Evolutionary conservation across 2,113 vertebrate species (phyloP), one percentile per base, ranked within the genome.

Genomic region (Onychostoma macrolepis): DNA sequence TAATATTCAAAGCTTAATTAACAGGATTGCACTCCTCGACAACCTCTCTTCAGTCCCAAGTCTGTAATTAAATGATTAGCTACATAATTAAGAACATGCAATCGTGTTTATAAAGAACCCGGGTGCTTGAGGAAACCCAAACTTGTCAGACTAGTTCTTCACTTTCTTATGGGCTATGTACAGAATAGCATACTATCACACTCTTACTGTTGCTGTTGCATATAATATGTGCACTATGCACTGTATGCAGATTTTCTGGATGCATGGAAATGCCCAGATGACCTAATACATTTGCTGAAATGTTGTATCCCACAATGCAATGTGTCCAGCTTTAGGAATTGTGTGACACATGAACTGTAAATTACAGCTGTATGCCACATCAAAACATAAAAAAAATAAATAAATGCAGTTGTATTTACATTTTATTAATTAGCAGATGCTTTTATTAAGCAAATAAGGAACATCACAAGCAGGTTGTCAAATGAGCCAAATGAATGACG

Each of bases 21-120:
- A 84, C 83, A 84, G 83, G 50, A 85, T 83, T 80, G 85, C 61
- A 71, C 24, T 65, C 85, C 72, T 69, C 36, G 19, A 77, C 36
- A 91, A 71, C 78, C 24, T 65, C 45, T 45, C 88, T 71, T 69
- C 77, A 36, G 86, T 77, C 79, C 77, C 88, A 88, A 91, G 45
- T 41, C 69, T 85, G 89, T 93, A 94, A 94, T 94, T 94, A 94
- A 93, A 92, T 92, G 91, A 94, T 94, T 94, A 94, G 93, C 92
- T 90, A 90, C 89, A 89, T 93, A 93, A 94, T 94, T 93, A 94
- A 93, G 91, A 91, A 89, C 90, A 91, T 92, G 92, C 92, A 93
- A 91, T 94, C 92, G 91, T 86, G 91, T 90, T 88, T 88, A 90
- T 92, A 89, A 92, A 94, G 92, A 91, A 93, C 90, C 91, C 72